Evolutionary conservation across 2,888 invertebrate genomes (phyloP), one percentile per base, ranked within the genome.

Genomic region (Thelaira solivaga): DNA sequence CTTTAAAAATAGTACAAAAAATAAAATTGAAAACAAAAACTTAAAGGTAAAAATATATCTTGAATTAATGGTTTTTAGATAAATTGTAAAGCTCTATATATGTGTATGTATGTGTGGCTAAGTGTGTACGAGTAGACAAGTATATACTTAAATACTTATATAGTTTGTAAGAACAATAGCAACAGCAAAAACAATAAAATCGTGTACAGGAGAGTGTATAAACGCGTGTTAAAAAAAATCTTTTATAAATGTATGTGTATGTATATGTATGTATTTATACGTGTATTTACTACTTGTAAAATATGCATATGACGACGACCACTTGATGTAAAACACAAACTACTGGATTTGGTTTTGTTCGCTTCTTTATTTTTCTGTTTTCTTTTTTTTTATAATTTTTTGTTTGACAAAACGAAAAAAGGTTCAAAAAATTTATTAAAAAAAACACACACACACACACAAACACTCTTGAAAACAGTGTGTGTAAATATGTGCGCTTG

Each of bases 301-400:
- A 47, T 67, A 67, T 76, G 39, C 24, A 72, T 43, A 69, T 64
- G 57, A 77, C 26, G 64, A 76, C 57, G 73, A 67, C 77, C 73
- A 77, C 77, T 77, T 77, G 68, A 77, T 73, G 73, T 77, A 73
- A 68, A 77, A 77, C 49, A 72, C 29, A 53, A 53, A 43, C 53
- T 53, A 62, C 45, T 45, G 45, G 7, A 39, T 62, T 53, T 51
- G 31, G 29, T 49, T 69, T 49, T 49, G n/a, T n/a, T n/a, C n/a
- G n/a, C n/a, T n/a, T n/a, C n/a, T n/a, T n/a, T n/a, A n/a, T n/a
- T n/a, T n/a, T n/a, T n/a, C n/a, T 47, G 10, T 36, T 45, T 43
- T 43, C 5, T 8, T 36, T 11, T 51, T 29, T 39, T 49, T 39
- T 49, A 10, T 22, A 36, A 13, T 39, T 24, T 8, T 55, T 22